phyloP scores from a whole-genome alignment of 2,888 invertebrate genomes.

The Erpobdella octoculata region DNA sequence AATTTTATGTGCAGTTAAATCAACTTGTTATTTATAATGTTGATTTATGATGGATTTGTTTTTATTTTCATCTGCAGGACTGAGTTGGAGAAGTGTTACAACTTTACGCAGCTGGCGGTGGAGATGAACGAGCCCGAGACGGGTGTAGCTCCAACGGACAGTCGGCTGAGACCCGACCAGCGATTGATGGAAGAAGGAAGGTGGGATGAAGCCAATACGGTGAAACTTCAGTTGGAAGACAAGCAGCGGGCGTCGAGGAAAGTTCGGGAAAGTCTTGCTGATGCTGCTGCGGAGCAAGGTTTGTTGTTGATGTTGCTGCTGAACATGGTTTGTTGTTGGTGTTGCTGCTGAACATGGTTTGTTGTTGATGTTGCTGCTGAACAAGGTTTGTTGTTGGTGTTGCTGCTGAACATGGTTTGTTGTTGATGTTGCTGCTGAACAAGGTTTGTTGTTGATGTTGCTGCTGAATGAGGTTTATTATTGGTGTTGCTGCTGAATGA shows the following conservation, averaged over 20 bases:
- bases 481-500: no score
- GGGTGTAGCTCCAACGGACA: constrained; percentile 88
- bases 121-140: constrained; percentile 91
- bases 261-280: constrained; percentile 61
- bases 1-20: no score
- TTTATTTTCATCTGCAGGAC: constrained; percentile 52
- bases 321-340: no score
- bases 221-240: constrained; percentile 73
- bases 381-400: no score
- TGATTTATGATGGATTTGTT: not conserved
- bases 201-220: constrained; percentile 66
- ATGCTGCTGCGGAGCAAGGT: constrained; percentile 46
- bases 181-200: constrained; percentile 67
- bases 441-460: no score
- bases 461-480: no score
- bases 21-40: no score
- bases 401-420: no score
- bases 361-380: no score
- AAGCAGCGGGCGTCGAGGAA: constrained; percentile 79
- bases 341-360: no score
- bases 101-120: constrained; percentile 86
- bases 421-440: no score
- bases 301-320: no score
- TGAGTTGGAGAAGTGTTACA: constrained; percentile 71
- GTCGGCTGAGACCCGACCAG: constrained; percentile 85